Evolutionary conservation across 2,888 invertebrate genomes (phyloP).

Genomic region (Prosapia bicincta): DNA sequence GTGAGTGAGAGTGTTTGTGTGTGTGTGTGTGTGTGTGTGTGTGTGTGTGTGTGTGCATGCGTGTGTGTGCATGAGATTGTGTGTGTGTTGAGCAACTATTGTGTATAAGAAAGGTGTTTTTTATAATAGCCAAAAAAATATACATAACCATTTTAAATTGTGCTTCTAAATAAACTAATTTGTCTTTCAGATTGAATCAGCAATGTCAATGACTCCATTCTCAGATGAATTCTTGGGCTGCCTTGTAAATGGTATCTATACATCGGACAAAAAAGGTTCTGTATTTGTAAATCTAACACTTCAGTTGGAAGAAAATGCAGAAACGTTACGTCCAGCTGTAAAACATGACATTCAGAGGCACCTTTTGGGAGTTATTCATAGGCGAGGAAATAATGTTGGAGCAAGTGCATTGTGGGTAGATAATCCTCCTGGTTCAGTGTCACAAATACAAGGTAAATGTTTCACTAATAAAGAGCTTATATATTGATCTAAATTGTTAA

Average conservation of each 20-base stretch:
- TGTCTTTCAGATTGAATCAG: conserved; percentile 71
- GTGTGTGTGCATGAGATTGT: too few species aligned
- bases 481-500: background rate
- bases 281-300: conserved; percentile 84
- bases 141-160: too few species aligned
- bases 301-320: conserved; percentile 70
- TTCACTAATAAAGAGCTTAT: background rate
- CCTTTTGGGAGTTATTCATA: conserved; percentile 74
- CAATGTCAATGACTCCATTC: conserved; percentile 89
- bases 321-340: conserved; percentile 44
- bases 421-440: conserved; percentile 73
- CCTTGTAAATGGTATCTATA: conserved; percentile 73
- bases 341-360: conserved; percentile 72
- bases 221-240: conserved; percentile 83
- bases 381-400: conserved; percentile 84
- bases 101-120: too few species aligned
- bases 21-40: too few species aligned
- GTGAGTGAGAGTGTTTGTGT: too few species aligned
- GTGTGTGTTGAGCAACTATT: too few species aligned
- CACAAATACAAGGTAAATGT: conserved; percentile 61
- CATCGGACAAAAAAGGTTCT: conserved; percentile 47
- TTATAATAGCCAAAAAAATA: too few species aligned
- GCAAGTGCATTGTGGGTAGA: conserved; percentile 83
- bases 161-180: too few species aligned
- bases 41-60: too few species aligned